Conservation (phyloP, 2,797 vertebrate species). For the Gallinago stenura region DNA sequence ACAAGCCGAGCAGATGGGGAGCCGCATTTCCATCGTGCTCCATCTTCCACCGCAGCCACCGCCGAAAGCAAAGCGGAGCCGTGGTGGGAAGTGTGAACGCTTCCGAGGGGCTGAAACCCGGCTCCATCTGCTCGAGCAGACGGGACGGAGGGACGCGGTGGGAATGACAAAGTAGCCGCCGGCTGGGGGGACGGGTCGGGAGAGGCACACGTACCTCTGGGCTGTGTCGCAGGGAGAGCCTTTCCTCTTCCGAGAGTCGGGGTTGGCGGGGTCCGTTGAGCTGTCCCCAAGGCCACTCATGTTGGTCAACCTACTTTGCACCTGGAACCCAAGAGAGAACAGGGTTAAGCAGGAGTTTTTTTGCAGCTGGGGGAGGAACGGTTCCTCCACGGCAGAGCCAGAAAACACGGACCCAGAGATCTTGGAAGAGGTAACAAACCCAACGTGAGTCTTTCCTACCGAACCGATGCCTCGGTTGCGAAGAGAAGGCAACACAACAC, state of each 20-base stretch:
- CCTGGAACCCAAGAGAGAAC: constrained; percentile 70
- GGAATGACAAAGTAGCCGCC: background rate
- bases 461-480: rapidly evolving
- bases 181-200: background rate
- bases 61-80: constrained; percentile 43
- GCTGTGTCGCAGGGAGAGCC: constrained; percentile 91
- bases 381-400: background rate
- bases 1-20: constrained; percentile 25
- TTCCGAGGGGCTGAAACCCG: constrained; percentile 22
- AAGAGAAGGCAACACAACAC: rapidly evolving
- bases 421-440: background rate
- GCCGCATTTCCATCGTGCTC: constrained; percentile 34
- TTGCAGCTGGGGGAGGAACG: background rate
- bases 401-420: background rate
- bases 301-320: constrained; percentile 88
- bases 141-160: background rate
- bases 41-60: constrained; percentile 60
- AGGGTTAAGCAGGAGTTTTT: background rate
- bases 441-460: background rate
- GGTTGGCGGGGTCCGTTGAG: constrained; percentile 87
- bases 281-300: constrained; percentile 96
- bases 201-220: constrained; percentile 83
- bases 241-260: constrained; percentile 93
- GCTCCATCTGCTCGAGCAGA: constrained; percentile 52
- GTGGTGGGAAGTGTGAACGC: constrained; percentile 61